These are phyloP conservation scores for Meriones psammophilus DNA, from an alignment of 2,797 vertebrate species.

Conservation along the genomic window DNA sequence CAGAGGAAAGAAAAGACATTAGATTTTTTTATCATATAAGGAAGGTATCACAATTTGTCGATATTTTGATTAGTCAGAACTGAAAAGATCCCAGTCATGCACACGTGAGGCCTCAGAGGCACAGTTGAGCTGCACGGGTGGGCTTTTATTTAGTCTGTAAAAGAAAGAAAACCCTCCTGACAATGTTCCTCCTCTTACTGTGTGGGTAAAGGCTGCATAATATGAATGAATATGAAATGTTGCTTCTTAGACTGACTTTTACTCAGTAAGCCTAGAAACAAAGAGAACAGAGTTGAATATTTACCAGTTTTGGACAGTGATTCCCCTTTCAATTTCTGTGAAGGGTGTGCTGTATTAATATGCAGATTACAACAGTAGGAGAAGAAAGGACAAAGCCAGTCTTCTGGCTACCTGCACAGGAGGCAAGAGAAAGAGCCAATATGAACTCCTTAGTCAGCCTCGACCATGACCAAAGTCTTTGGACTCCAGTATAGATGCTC, in stretches of 20 bases:
- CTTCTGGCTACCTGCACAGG: background rate
- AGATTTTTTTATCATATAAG: background rate
- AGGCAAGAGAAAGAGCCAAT: background rate
- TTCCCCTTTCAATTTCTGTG: slow-evolving; percentile 43
- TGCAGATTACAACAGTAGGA: slow-evolving; percentile 26
- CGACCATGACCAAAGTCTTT: background rate
- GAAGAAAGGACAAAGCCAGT: slow-evolving; percentile 12
- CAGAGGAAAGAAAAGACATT: slow-evolving; percentile 53
- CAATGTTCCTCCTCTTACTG: slow-evolving; percentile 40
- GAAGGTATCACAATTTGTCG: background rate
- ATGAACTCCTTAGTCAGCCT: background rate
- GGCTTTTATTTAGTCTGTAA: background rate
- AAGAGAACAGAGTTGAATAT: slow-evolving; percentile 52
- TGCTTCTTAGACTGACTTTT: slow-evolving; percentile 29
- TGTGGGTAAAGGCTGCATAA: background rate
- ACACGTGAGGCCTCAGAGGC: background rate
- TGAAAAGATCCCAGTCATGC: background rate
- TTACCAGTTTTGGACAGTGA: slow-evolving; percentile 31
- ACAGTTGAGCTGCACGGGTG: background rate
- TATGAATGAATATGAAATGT: slow-evolving; percentile 42
- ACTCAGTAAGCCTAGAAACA: slow-evolving; percentile 55
- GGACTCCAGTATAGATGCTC: slow-evolving; percentile 49
- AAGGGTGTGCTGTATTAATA: slow-evolving; percentile 28
- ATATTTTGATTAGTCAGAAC: slow-evolving; percentile 49
- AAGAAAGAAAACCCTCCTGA: slow-evolving; percentile 19